phyloP scores from a whole-genome alignment of 2,888 invertebrate species.

The Coelogynopora nodosa region DNA sequence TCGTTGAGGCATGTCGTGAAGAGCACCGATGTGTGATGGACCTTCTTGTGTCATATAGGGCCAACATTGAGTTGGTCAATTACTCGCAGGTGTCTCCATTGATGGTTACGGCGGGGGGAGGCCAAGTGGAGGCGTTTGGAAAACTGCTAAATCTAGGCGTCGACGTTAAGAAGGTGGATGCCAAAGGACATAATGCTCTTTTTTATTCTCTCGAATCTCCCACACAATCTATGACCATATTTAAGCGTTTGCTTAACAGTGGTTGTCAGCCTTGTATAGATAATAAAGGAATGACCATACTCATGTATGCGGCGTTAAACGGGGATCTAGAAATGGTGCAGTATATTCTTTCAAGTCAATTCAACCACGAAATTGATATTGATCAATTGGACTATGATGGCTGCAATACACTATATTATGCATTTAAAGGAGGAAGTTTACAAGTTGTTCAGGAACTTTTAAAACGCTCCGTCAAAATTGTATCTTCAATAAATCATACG shows the following conservation, averaged over 20 bases:
- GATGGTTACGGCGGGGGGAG: background rate
- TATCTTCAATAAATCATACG: background rate
- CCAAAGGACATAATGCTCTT: background rate
- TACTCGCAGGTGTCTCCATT: background rate
- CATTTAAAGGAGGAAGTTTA: background rate
- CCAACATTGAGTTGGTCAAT: background rate
- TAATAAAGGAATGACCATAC: background rate
- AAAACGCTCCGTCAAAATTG: background rate
- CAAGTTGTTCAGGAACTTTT: background rate
- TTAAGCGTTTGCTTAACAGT: background rate
- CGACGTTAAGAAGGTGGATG: background rate
- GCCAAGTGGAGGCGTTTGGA: background rate
- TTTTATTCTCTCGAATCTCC: background rate
- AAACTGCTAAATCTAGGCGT: constrained; percentile 7
- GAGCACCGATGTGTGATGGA: constrained; percentile 1
- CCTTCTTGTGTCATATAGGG: background rate
- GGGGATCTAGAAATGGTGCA: background rate
- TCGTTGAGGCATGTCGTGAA: background rate
- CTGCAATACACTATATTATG: background rate
- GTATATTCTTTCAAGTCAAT: background rate
- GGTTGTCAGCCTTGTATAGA: background rate
- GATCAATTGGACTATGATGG: background rate
- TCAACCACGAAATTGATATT: background rate
- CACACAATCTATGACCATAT: background rate
- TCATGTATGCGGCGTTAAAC: background rate